Evolutionary conservation across 2,797 vertebrate species (phyloP), one percentile per base, ranked within the genome.

Genomic region (Melanogrammus aeglefinus): DNA sequence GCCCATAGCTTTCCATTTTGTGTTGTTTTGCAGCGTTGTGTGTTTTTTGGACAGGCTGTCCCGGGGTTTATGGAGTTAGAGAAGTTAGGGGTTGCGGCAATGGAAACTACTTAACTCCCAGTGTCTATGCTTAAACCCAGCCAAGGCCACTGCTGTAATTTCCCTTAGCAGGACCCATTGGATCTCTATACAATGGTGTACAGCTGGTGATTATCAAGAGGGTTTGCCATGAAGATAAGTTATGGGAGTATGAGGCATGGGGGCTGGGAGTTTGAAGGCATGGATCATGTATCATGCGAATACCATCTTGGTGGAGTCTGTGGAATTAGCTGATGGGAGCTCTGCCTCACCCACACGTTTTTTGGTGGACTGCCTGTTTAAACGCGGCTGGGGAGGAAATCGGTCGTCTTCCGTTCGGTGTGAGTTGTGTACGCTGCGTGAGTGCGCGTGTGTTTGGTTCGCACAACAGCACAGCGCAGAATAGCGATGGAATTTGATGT

Each of bases 201-300:
- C 82, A 80, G 80, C 85, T 84, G 83, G 73, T 78, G 75, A 87
- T 75, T 85, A 78, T 85, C 74, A 82, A 80, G 76, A 82, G 84
- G 69, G 44, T 73, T 77, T 63, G 29, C 75, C 38, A 72, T 36
- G 41, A 76, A 81, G 73, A 72, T 73, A 82, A 83, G 79, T 76
- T 77, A 24, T 78, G 71, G 27, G 75, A 77, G 38, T 70, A 41
- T 47, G 73, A 76, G 79, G 74, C 73, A 35, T 77, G 72, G 69
- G 77, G 74, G 79, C 75, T 75, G 74, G 79, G 76, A 57, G 69
- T 44, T 84, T 63, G 81, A 78, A 31, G 3, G 47, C 77, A 29
- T 71, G 75, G 82, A 82, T 88, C 74, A 36, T 81, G 85, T 87
- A 86, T 89, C 84, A 86, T 81, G 82, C 83, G 82, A 88, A 84